Conservation (phyloP, 1,140 invertebrate species). For the Leptinotarsa texana region DNA sequence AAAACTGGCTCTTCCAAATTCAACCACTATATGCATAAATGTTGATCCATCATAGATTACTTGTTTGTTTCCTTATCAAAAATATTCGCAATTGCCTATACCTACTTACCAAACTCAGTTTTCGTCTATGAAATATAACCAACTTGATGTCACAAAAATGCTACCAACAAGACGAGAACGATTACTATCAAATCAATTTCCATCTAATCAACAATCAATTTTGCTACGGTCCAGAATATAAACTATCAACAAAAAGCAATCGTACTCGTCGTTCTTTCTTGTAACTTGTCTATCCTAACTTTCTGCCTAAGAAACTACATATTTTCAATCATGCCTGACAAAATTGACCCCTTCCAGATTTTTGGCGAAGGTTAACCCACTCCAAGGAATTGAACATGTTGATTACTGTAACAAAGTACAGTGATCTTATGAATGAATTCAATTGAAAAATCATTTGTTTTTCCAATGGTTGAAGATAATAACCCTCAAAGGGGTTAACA, state of each 20-base stretch:
- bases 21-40: too few species aligned
- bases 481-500: too few species aligned
- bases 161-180: slow-evolving; percentile 31
- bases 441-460: too few species aligned
- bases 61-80: not conserved
- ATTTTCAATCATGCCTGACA: slow-evolving; percentile 6
- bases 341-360: too few species aligned
- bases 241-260: slow-evolving; percentile 30
- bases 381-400: too few species aligned
- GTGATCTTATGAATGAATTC: too few species aligned
- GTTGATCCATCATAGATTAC: not conserved
- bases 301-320: slow-evolving; percentile 26
- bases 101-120: not conserved
- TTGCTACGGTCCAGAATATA: slow-evolving; percentile 31
- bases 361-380: too few species aligned
- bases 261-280: slow-evolving; percentile 22
- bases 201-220: slow-evolving; percentile 21
- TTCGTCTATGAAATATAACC: not conserved
- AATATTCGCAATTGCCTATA: not conserved
- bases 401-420: too few species aligned
- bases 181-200: slow-evolving; percentile 22
- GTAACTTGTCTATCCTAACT: slow-evolving; percentile 24
- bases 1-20: not conserved
- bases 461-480: too few species aligned
- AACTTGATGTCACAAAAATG: not conserved